Percentiles rank a stretch among this genome's conserved stretches.
phyloP scores from a whole-genome alignment of 2,113 vertebrate species.

The Physeter macrocephalus region DNA sequence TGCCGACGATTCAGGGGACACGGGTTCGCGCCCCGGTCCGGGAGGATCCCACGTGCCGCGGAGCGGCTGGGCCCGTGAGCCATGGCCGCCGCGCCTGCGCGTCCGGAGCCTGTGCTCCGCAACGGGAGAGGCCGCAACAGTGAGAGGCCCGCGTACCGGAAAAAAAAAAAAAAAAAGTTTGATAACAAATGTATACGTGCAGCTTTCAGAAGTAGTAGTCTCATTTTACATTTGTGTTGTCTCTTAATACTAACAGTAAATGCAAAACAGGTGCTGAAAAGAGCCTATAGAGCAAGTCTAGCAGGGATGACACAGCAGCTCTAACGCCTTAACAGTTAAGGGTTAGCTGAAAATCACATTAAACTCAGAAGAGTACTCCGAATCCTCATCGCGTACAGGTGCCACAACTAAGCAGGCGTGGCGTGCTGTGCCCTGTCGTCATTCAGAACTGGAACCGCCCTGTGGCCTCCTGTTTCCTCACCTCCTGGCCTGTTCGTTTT shows the following conservation, averaged over 20 bases:
- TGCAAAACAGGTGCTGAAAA: conserved; percentile 45
- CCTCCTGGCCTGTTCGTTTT: not conserved
- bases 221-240: conserved; percentile 20
- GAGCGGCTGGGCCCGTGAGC: too few relatives aligned
- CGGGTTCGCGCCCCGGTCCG: too few relatives aligned
- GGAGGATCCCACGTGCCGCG: too few relatives aligned
- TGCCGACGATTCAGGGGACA: too few relatives aligned
- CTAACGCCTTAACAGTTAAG: conserved; percentile 49
- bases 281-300: conserved; percentile 31
- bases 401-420: not conserved
- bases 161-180: conserved; percentile 16
- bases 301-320: conserved; percentile 35
- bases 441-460: not conserved
- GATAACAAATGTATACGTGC: not conserved
- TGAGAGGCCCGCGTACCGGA: too few relatives aligned
- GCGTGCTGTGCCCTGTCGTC: not conserved
- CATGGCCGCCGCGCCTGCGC: too few relatives aligned
- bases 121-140: too few relatives aligned
- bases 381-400: not conserved
- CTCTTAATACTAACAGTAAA: conserved; percentile 24
- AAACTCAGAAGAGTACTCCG: not conserved
- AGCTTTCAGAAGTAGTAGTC: not conserved
- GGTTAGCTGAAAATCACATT: conserved; percentile 37
- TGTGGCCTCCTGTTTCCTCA: not conserved
- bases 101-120: too few relatives aligned